Evolutionary conservation across 30 jellyfish, hydroid and myxozoan species (phyloP).

Genomic region (Pseudorhiza aurosa): DNA sequence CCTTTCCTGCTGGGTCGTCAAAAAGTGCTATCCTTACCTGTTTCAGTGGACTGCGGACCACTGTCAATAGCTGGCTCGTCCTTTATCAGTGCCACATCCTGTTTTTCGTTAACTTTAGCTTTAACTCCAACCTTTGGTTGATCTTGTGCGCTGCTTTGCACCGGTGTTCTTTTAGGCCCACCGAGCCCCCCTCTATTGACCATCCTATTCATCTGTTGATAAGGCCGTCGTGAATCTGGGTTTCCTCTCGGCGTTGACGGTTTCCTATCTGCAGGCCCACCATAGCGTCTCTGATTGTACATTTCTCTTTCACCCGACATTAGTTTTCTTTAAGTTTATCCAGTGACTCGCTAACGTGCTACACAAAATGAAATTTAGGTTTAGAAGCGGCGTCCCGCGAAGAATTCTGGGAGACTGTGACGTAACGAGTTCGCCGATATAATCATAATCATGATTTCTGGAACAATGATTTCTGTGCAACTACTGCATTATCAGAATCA

Average conservation of each 20-base stretch:
- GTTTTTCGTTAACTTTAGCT: neutral
- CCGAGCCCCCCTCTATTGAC: neutral
- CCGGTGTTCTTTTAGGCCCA: neutral
- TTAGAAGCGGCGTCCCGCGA: no score
- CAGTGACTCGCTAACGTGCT: no score
- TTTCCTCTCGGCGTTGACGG: slow-evolving; percentile 13
- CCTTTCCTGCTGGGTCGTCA: no score
- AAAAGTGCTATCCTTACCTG: no score
- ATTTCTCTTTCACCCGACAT: no score
- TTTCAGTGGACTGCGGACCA: neutral
- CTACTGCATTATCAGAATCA: no score
- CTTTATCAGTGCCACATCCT: neutral
- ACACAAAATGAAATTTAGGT: no score
- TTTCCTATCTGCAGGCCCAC: slow-evolving; percentile 5
- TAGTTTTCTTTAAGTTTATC: no score
- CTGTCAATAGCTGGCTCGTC: neutral
- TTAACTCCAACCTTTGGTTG: neutral
- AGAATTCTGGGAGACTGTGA: no score
- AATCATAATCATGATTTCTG: no score
- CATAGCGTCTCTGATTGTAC: slow-evolving; percentile 41
- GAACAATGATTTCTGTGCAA: no score
- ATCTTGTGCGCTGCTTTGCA: neutral
- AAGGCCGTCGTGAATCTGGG: slow-evolving; percentile 12
- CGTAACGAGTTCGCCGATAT: no score
- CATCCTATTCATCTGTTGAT: neutral